Conservation (phyloP, 2,113 vertebrate genomes). For the Panthera leo region DNA sequence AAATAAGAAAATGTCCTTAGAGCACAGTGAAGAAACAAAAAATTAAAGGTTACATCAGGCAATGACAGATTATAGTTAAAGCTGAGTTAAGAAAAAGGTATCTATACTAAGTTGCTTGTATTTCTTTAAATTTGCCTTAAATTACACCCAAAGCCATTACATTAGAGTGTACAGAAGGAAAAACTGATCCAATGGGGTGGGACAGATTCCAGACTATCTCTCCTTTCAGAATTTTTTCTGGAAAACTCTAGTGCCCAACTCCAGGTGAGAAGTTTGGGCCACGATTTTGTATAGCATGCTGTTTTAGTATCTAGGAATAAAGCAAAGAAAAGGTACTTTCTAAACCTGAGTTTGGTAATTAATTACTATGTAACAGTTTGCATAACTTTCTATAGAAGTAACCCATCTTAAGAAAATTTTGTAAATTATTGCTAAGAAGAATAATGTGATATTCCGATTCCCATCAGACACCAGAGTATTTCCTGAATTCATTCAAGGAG, state of each 20-base stretch:
- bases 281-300: not conserved
- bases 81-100: slow-evolving; percentile 7
- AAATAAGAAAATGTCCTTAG: slow-evolving; percentile 16
- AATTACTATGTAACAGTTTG: not conserved
- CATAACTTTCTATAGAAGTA: not conserved
- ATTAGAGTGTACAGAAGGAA: not conserved
- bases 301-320: not conserved
- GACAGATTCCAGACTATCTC: not conserved
- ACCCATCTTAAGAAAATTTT: not conserved
- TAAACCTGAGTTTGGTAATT: not conserved
- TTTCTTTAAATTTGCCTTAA: slow-evolving; percentile 42
- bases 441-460: not conserved
- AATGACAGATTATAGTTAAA: not conserved
- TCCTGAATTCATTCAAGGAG: not conserved
- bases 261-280: not conserved
- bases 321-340: not conserved
- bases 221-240: not conserved
- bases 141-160: not conserved
- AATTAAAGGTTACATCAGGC: not conserved
- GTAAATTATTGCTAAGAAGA: not conserved
- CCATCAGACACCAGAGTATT: not conserved
- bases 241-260: not conserved
- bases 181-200: not conserved
- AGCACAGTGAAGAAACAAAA: slow-evolving; percentile 5
- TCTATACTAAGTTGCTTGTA: not conserved